Evolutionary conservation across 2,888 invertebrate species (phyloP), one percentile per base, ranked within the genome.

Genomic region (Pterostichus madidus): DNA sequence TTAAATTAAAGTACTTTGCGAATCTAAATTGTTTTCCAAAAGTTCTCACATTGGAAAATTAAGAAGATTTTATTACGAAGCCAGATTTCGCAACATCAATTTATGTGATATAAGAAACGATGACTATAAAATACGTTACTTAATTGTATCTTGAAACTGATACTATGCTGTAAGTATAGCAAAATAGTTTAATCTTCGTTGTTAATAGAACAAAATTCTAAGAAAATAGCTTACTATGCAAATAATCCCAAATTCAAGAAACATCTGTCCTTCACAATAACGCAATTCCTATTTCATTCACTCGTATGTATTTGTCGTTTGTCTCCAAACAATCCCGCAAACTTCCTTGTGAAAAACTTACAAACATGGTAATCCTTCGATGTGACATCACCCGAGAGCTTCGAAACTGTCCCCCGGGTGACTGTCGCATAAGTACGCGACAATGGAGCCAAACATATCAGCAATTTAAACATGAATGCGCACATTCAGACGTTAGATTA

Each of bases 361-460:
- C 35, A 64, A 64, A 64, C 64, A 32, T 32, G 39, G 64, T 64
- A 64, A 64, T 64, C 64, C 64, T 64, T 35, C 35, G 64, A 64
- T 64, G 35, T 64, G 13, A 64, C 64, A 64, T 39, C 39, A 39
- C 39, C 39, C 13, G n/a, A 13, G 52, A 52, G 5, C 52, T 39
- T 39, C 49, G 5, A 49, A 49, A 49, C 49, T 56, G 5, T 56
- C 56, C 56, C 44, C 13, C 44, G 31, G 10, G 64, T 39, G 53
- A 35, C 77, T 87, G 87, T 87, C 86, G 81, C 85, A 83, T 86
- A 87, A 87, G 86, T 86, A 87, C 86, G 84, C 83, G 84, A 88
- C 88, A 88, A 88, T 87, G 81, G 85, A 61, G 7, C 73, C 39
- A 84, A 87, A 86, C 87, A 86, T 87, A 87, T 86, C 86, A 64